Base-by-base conservation (phyloP, 2,797 vertebrate genomes). In the Neosilurus mollespiculum region DNA sequence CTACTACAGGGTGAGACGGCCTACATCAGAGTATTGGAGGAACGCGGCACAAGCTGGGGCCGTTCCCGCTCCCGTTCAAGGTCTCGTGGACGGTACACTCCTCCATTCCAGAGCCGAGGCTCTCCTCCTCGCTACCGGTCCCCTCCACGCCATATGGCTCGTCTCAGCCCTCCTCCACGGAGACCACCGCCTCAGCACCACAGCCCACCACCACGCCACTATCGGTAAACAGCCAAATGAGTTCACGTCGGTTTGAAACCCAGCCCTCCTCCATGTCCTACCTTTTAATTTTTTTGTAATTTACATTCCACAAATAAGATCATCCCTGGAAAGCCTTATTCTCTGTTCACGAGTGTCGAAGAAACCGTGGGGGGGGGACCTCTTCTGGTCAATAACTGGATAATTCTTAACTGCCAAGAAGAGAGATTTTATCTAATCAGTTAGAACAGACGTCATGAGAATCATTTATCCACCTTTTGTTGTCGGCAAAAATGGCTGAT, bases 71-170 rank as follows among this genome's bases (percentile, higher is more conserved):
- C 96, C 88, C 92, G 94, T 54, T 96, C 95, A 90, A 94, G 96
- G 85, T 97, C 96, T 87, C 93, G 95, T 86, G 95, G 96, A 58
- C 96, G 96, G 69, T 97, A 96, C 88, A 96, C 96, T 49, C 96
- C 97, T 22, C 96, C 96, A 2, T 97, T 96, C 92, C 95, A 95
- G 91, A 95, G 94, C 93, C 94, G 96, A 91, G 95, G 95, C 54
- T 97, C 96, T 16, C 96, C 97, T 14, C 94, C 91, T 0, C 96
- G 96, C 84, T 98, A 96, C 92, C 96, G 95, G 89, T 96, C 96
- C 70, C 93, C 96, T 61, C 95, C 95, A 81, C 96, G 95, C 80
- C 95, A 95, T 88, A 92, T 94, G 93, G 91, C 93, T 2, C 93
- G 94, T 26, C 93, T 94, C 90, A 95, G 94, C 80, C 95, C 95